Percentiles rank a stretch among this genome's conserved stretches.
These are phyloP conservation scores for Emberiza fucata DNA, from an alignment of 2,113 vertebrate species.

Conservation along the genomic window DNA sequence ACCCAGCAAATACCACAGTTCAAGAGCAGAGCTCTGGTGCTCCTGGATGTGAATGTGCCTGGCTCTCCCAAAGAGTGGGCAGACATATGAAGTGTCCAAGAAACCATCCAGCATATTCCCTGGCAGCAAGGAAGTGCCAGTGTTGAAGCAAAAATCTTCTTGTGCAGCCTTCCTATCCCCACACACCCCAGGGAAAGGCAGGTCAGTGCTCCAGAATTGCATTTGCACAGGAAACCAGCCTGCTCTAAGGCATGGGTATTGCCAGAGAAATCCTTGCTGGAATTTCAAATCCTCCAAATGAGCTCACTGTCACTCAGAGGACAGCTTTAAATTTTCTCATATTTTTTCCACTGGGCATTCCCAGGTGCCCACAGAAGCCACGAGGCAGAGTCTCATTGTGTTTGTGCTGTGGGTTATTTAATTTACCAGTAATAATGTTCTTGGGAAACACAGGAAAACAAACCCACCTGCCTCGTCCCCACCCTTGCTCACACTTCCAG, in stretches of 20 bases:
- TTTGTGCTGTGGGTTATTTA: not conserved
- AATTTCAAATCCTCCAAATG: not conserved
- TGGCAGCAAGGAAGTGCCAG: not conserved
- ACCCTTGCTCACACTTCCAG: not conserved
- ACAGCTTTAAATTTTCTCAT: not conserved
- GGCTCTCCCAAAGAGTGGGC: not conserved
- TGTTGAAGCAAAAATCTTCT: not conserved
- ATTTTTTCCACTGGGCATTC: not conserved
- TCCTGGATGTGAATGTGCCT: not conserved
- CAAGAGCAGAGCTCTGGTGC: not conserved
- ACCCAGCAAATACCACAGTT: too few species aligned
- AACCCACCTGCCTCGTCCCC: not conserved
- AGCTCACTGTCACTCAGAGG: not conserved
- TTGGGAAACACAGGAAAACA: not conserved
- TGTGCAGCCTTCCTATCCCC: not conserved
- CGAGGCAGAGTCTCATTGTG: not conserved
- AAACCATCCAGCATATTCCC: not conserved
- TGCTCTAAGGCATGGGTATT: not conserved
- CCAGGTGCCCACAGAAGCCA: not conserved
- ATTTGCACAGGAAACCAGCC: not conserved
- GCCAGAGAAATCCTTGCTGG: not conserved
- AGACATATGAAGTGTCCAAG: not conserved
- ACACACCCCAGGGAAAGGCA: rapidly evolving
- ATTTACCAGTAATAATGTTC: not conserved
- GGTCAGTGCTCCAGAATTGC: rapidly evolving